Evolutionary conservation across 1,140 invertebrate species (phyloP).

Genomic region (Asbolus verrucosus): DNA sequence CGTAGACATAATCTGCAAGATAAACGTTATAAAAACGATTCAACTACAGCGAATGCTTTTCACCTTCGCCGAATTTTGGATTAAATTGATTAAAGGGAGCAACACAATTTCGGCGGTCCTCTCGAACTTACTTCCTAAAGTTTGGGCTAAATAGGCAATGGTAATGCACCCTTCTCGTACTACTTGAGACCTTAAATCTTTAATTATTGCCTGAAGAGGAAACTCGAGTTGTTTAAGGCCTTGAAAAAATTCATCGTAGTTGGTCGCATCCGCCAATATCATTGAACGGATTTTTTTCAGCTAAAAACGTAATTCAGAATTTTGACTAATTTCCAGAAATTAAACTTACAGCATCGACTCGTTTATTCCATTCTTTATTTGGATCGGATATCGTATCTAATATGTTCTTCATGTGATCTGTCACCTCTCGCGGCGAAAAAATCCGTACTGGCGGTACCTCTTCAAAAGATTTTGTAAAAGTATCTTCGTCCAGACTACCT

Average conservation of each 20-base stretch:
- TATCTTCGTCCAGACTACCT: conserved; percentile 89
- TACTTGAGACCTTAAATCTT: conserved; percentile 90
- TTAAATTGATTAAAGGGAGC: conserved; percentile 87
- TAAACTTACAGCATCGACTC: conserved; percentile 83
- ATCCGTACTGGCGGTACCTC: conserved; percentile 84
- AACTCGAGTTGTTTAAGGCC: conserved; percentile 84
- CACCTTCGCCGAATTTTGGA: conserved; percentile 96
- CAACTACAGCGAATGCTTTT: no score
- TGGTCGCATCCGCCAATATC: conserved; percentile 81
- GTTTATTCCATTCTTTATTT: conserved; percentile 92
- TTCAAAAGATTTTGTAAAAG: conserved; percentile 88
- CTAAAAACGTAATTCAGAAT: conserved; percentile 67
- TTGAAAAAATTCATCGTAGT: conserved; percentile 85
- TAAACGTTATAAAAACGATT: no score
- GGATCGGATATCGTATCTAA: conserved; percentile 82
- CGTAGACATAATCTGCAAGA: conserved; percentile 85
- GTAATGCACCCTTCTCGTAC: conserved; percentile 96
- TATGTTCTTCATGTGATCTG: conserved; percentile 84
- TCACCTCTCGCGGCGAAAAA: conserved; percentile 86
- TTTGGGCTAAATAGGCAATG: conserved; percentile 90
- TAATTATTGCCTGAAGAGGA: conserved; percentile 85
- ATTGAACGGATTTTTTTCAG: conserved; percentile 88
- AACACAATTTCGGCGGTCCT: conserved; percentile 86
- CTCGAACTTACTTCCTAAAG: conserved; percentile 85
- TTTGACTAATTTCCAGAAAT: conserved; percentile 8